These are phyloP conservation scores for Bellardia bayeri DNA, from an alignment of 2,888 invertebrate genomes.

Conservation along the genomic window DNA sequence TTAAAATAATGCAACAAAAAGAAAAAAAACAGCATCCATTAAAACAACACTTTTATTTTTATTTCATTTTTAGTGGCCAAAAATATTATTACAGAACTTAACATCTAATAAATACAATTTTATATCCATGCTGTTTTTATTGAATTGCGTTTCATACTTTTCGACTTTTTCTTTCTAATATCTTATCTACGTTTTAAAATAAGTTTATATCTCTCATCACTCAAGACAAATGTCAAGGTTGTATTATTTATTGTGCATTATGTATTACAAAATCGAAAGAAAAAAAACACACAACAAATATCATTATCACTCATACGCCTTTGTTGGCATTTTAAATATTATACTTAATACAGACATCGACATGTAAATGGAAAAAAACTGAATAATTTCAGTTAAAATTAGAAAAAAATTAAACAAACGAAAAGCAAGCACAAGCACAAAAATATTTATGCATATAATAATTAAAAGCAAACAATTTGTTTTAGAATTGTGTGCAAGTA, in stretches of 20 bases:
- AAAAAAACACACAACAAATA: constrained; percentile 1
- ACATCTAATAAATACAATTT: not conserved
- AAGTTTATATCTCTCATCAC: constrained; percentile 4
- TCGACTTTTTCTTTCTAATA: not conserved
- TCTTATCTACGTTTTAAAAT: constrained; percentile 37
- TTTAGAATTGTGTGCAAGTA: not conserved
- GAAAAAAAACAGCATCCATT: no score
- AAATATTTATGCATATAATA: not conserved
- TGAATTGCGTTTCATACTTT: constrained; percentile 41
- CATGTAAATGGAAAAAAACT: constrained; percentile 36
- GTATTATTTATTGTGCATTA: not conserved
- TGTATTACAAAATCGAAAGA: constrained; percentile 14
- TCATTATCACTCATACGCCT: constrained; percentile 36
- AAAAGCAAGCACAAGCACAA: not conserved
- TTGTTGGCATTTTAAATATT: constrained; percentile 9
- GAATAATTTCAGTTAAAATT: constrained; percentile 34
- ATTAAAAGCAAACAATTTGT: constrained; percentile 33
- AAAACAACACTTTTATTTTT: no score
- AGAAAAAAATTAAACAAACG: not conserved
- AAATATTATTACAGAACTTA: not conserved
- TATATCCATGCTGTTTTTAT: constrained; percentile 1
- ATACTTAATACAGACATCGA: not conserved
- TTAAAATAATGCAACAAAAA: no score
- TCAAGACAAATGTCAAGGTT: constrained; percentile 52
- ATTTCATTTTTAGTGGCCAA: no score